Evolutionary conservation across 2,888 invertebrate genomes (phyloP), one percentile per base, ranked within the genome.

Genomic region (Apantesis nais): DNA sequence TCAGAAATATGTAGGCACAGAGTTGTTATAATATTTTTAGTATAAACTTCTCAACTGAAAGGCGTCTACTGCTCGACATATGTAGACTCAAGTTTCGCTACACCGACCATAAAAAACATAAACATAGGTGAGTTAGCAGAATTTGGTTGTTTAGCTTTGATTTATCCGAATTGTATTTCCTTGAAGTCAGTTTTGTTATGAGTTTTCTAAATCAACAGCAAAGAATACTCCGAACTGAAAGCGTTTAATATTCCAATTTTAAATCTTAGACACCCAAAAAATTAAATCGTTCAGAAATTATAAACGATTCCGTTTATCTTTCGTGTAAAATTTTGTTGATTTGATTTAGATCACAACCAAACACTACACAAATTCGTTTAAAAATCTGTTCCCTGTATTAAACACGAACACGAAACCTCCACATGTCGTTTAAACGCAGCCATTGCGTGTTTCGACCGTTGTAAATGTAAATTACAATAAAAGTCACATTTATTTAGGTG

Each of bases 401-500:
- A 39, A 41, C 64, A 65, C 65, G 61, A 68, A 72, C 61, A 25
- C 62, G 58, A 67, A 39, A 55, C 29, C 37, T 29, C n/a, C 64
- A 34, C 55, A 68, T 39, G 41, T 66, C 34, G 62, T 55, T 48
- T 29, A 60, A 52, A 71, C 61, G 55, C 67, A 48, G 37, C 48
- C 58, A 48, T 72, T 62, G 72, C 72, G 72, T 72, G 72, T 63
- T 66, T 62, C 58, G 48, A 31, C 62, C 68, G 22, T 68, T 72
- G 25, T 62, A 55, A 67, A 68, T 71, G 65, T 71, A 41, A 65
- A 72, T 72, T 65, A 58, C 52, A 55, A 71, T 71, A 72, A 72
- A 68, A 66, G 41, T 48, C 66, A 41, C 31, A 29, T 55, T 62
- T 44, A 66, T n/a, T n/a, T n/a, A n/a, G 41, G 34, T 12, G 52